Conservation (phyloP, 2,113 vertebrate species). For the Rhabdornis inornatus region DNA sequence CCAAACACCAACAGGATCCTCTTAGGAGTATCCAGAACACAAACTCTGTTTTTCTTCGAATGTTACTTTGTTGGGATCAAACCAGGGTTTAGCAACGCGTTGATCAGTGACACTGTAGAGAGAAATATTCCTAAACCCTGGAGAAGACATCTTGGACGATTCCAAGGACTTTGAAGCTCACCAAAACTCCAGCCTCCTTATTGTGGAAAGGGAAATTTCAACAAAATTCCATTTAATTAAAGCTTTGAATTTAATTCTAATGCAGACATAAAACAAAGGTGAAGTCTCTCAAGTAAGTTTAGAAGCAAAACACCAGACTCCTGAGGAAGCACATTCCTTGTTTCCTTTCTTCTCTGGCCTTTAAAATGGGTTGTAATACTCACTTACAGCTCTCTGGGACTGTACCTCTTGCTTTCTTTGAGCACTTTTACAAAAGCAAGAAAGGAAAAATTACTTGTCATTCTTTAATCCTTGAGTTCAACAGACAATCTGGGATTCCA, state of each 20-base stretch:
- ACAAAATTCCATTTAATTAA: background rate
- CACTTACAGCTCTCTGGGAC: background rate
- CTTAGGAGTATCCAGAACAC: background rate
- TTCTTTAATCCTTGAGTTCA: slow-evolving; percentile 31
- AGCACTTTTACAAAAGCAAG: background rate
- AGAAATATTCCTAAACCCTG: background rate
- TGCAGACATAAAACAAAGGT: background rate
- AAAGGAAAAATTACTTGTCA: background rate
- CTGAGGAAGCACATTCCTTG: background rate
- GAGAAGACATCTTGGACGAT: background rate
- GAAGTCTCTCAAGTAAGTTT: background rate
- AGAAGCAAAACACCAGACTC: background rate
- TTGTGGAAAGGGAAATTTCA: background rate
- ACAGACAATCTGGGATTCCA: background rate
- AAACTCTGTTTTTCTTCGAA: background rate
- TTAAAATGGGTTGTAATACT: background rate
- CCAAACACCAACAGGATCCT: background rate
- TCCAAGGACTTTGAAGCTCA: background rate
- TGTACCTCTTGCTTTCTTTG: background rate
- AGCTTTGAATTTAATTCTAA: background rate
- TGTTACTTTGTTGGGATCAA: background rate
- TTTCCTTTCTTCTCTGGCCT: background rate
- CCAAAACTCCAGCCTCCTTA: background rate
- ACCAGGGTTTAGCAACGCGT: background rate
- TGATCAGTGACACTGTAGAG: background rate